Evolutionary conservation across 2,797 vertebrate species (phyloP).

Genomic region (Novumbra hubbsi): DNA sequence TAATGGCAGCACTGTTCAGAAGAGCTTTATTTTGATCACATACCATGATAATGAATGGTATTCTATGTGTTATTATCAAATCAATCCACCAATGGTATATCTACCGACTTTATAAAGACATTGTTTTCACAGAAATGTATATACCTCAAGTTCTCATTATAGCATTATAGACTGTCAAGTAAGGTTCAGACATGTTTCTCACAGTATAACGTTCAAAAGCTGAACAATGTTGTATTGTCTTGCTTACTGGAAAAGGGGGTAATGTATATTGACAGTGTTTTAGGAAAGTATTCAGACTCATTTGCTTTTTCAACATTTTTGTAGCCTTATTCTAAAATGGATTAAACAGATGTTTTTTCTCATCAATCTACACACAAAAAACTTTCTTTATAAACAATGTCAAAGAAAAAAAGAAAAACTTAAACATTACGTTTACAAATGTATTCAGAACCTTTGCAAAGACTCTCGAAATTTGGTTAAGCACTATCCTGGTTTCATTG

Average conservation of each 20-base stretch:
- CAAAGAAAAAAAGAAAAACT: too few species aligned
- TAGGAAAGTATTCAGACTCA: neutral
- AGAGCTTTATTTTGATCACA: neutral
- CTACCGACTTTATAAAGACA: neutral
- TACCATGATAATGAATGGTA: neutral
- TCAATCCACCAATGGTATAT: too few species aligned
- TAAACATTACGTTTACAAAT: too few species aligned
- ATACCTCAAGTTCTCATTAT: neutral
- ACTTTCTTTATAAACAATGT: too few species aligned
- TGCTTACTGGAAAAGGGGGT: neutral
- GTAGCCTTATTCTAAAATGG: too few species aligned
- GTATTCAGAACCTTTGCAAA: too few species aligned
- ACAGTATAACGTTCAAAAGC: neutral
- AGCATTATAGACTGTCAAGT: neutral
- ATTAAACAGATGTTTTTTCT: too few species aligned
- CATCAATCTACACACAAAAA: too few species aligned
- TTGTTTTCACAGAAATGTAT: neutral
- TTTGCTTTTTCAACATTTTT: too few species aligned
- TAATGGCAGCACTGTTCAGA: neutral
- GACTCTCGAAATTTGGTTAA: too few species aligned
- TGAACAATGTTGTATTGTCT: neutral
- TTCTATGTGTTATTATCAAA: neutral
- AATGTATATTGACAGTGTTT: neutral
- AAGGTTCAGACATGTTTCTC: neutral
- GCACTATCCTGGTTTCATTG: too few species aligned